These are phyloP conservation scores for Vandiemenella viatica DNA, from an alignment of 2,888 invertebrate genomes.

Conservation along the genomic window DNA sequence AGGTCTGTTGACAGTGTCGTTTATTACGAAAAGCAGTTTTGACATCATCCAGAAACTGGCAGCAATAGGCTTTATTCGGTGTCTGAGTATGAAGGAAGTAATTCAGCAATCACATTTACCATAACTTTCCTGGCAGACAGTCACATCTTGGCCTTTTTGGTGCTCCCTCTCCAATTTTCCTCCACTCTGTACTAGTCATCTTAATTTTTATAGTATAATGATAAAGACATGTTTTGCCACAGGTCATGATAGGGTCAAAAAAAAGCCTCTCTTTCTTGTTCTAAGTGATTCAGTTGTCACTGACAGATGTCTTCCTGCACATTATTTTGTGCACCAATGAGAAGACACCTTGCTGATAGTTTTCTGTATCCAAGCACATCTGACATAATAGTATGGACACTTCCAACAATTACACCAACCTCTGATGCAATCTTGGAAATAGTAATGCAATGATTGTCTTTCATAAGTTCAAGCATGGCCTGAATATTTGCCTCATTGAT, in stretches of 20 bases:
- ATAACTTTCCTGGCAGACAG: not conserved
- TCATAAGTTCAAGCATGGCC: not conserved
- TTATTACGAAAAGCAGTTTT: not conserved
- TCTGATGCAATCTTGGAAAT: not conserved
- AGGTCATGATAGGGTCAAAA: not conserved
- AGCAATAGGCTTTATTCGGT: too few relatives aligned
- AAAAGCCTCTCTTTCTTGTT: not conserved
- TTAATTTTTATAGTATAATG: not conserved
- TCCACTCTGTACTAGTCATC: not conserved
- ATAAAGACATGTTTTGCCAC: not conserved
- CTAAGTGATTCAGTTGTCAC: not conserved
- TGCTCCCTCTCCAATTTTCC: not conserved
- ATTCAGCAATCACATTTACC: not conserved
- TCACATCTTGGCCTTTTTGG: not conserved
- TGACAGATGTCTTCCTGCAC: not conserved
- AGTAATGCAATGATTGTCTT: not conserved
- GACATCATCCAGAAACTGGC: not conserved
- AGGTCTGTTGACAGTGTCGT: not conserved
- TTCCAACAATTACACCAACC: not conserved
- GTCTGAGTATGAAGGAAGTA: too few relatives aligned
- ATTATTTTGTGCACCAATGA: too few relatives aligned
- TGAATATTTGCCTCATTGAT: not conserved
- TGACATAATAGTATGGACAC: too few relatives aligned
- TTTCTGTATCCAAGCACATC: too few relatives aligned
- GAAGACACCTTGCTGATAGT: too few relatives aligned